phyloP scores from a whole-genome alignment of 1,140 invertebrate genomes.

The Dreissena polymorpha region DNA sequence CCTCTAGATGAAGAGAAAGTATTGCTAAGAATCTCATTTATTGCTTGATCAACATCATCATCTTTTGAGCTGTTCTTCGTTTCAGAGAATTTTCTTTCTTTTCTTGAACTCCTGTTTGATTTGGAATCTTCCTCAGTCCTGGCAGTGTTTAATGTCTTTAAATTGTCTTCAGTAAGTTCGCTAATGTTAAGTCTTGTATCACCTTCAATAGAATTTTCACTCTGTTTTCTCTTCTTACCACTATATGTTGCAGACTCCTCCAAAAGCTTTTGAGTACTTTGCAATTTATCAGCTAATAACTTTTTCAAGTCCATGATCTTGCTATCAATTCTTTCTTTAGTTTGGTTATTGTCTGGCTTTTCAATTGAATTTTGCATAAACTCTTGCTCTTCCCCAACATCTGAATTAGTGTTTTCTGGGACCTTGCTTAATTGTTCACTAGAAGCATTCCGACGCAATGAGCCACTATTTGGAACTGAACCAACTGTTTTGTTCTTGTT shows the following conservation, averaged over 20 bases:
- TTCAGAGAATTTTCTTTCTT: conserved; percentile 70
- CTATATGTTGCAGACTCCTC: conserved; percentile 29
- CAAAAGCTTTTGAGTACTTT: conserved; percentile 45
- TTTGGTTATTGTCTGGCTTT: conserved; percentile 31
- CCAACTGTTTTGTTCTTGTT: conserved; percentile 5
- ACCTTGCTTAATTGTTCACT: conserved; percentile 15
- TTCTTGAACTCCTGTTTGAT: conserved; percentile 52
- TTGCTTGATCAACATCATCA: conserved; percentile 72
- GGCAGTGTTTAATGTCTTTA: conserved; percentile 25
- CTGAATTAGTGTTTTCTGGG: background rate
- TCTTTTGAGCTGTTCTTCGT: conserved; percentile 63
- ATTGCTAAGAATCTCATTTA: conserved; percentile 76
- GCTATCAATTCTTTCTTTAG: conserved; percentile 46
- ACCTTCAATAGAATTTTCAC: background rate
- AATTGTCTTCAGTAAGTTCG: conserved; percentile 28
- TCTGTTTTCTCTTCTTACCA: conserved; percentile 30
- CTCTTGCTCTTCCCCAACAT: background rate
- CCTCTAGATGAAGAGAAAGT: conserved; percentile 58
- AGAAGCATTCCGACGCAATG: conserved; percentile 18
- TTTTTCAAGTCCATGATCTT: conserved; percentile 42
- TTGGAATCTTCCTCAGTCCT: conserved; percentile 45
- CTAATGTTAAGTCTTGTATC: conserved; percentile 29
- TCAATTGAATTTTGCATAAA: background rate
- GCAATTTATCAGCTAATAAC: conserved; percentile 44
- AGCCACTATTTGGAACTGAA: conserved; percentile 7